Conservation (phyloP, 2,113 vertebrate species). For the Gymnorhina tibicen region DNA sequence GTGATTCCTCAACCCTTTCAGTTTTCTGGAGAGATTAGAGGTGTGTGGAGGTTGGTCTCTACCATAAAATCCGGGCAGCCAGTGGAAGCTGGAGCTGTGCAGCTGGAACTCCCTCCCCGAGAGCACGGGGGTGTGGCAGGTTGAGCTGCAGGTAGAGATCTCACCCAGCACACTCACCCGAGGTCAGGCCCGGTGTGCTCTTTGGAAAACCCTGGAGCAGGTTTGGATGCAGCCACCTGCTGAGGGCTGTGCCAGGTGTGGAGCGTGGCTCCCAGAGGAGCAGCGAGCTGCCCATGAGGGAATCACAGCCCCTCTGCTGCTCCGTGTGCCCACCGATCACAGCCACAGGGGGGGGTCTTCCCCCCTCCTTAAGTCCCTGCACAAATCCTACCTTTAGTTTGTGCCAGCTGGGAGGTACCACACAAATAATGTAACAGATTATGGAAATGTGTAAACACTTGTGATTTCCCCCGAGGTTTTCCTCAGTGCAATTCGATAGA, state of each 20-base stretch:
- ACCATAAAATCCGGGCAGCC: accelerated
- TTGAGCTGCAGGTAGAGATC: not conserved
- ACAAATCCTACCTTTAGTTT: not conserved
- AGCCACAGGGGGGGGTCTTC: not conserved
- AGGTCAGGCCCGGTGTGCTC: not conserved
- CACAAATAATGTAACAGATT: not conserved
- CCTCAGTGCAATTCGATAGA: not conserved
- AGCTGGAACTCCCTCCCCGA: not conserved
- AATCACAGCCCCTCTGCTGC: not conserved
- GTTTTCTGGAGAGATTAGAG: not conserved
- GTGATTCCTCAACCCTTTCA: not conserved
- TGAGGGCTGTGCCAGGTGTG: not conserved
- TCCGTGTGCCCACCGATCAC: not conserved
- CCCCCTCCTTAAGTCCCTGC: not conserved
- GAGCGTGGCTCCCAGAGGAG: not conserved
- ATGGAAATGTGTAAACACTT: not conserved
- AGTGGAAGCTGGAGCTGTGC: not conserved
- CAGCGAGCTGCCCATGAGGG: not conserved
- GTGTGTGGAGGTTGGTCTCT: not conserved
- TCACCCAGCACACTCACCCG: not conserved
- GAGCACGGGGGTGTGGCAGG: not conserved
- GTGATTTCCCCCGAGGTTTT: not conserved
- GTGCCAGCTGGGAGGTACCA: not conserved
- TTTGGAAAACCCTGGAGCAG: not conserved
- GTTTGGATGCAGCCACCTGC: not conserved